Evolutionary conservation across 2,797 vertebrate species (phyloP), one percentile per base, ranked within the genome.

Genomic region (Thalassophryne amazonica): DNA sequence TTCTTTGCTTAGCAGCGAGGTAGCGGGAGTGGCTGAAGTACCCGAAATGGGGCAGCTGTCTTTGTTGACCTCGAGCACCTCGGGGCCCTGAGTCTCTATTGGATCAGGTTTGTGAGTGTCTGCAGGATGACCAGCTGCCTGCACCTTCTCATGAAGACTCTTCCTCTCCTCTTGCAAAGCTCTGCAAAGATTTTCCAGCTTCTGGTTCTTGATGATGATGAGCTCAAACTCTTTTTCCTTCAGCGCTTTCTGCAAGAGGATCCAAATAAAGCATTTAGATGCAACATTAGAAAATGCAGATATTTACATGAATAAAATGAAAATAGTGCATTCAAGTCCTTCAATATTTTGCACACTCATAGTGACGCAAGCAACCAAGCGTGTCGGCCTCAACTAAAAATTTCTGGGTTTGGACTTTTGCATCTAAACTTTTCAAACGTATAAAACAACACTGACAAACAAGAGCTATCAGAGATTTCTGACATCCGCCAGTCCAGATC

Each of bases 221-320:
- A 96, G 93, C 35, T 98, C 96, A 1, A 98, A 91, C 81, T 98
- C 97, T 73, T 98, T 99, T 28, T 96, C 91, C 73, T 93, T 93
- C 73, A 98, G 61, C 0, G 93, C 78, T 95, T 94, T 99, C 97
- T 99, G 85, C 34, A 49, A 50, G 30, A 45, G 33, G 7, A 62
- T 60, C 1, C 2, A 39, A 53, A 42, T 3, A 18, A 10, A 30
- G 16, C 2, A 22, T 10, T 34, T 17, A 16, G 8, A 31, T 10
- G 5, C 33, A 5, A 17, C 4, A 2, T n/a, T n/a, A n/a, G n/a
- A n/a, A n/a, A n/a, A n/a, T n/a, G n/a, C n/a, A n/a, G n/a, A n/a
- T n/a, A n/a, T n/a, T n/a, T n/a, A n/a, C n/a, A n/a, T n/a, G n/a
- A n/a, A n/a, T n/a, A n/a, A n/a, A n/a, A n/a, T n/a, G n/a, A n/a